A percentile compares a stretch with the other conserved stretches of the same genome.
These are phyloP conservation scores for Sisyra nigra DNA, from an alignment of 2,888 invertebrate species.

Conservation along the genomic window DNA sequence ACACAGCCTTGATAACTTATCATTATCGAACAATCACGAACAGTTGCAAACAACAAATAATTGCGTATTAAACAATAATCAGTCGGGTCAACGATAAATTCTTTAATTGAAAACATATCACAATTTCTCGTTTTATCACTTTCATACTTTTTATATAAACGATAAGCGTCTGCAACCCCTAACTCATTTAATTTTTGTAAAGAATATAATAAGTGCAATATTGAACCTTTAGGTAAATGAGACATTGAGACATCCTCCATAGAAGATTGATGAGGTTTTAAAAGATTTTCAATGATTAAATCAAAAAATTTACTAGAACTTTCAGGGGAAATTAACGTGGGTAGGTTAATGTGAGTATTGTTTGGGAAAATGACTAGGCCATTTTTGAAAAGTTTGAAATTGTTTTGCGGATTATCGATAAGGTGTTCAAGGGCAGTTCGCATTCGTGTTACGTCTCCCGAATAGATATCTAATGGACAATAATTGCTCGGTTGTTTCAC, in stretches of 20 bases:
- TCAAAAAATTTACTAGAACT: background rate
- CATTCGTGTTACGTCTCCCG: background rate
- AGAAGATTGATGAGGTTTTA: background rate
- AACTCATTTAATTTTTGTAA: background rate
- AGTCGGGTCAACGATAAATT: no score
- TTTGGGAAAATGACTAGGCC: background rate
- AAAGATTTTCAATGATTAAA: background rate
- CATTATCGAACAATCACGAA: conserved; percentile 3
- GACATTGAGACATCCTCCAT: background rate
- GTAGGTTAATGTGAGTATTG: background rate
- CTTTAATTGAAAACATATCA: no score
- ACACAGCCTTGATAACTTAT: background rate
- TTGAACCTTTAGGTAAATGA: background rate
- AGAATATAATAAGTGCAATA: background rate
- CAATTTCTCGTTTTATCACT: no score
- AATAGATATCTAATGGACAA: conserved; percentile 4
- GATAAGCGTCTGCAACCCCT: background rate
- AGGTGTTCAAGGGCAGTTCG: background rate
- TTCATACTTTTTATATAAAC: background rate
- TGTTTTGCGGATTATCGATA: conserved; percentile 1
- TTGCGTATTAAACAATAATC: background rate
- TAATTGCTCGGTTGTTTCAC: background rate
- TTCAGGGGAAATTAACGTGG: no score
- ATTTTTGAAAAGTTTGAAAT: conserved; percentile 2
- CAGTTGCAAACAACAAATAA: conserved; percentile 1